phyloP scores from a whole-genome alignment of 1,140 invertebrate species.

The Formica selysi region DNA sequence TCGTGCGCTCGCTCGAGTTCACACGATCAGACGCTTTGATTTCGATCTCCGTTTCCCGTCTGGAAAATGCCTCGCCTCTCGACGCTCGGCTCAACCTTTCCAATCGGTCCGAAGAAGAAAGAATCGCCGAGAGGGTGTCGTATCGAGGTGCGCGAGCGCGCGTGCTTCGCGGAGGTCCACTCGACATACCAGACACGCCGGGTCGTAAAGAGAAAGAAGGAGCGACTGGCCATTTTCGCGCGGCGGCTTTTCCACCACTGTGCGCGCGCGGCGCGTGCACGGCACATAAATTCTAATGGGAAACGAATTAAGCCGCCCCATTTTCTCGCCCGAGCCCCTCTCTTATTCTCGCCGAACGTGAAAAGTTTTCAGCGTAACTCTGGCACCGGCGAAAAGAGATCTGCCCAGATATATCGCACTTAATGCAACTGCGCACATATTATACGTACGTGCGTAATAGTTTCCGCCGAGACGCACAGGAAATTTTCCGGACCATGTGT shows the following conservation, averaged over 20 bases:
- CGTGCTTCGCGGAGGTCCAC: constrained; percentile 53
- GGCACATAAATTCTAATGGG: constrained; percentile 68
- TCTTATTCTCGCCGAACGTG: constrained; percentile 60
- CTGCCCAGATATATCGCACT: constrained; percentile 42
- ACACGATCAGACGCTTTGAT: constrained; percentile 73
- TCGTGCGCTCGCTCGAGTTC: constrained; percentile 72
- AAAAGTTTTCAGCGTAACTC: constrained; percentile 57
- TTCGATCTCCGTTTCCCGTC: constrained; percentile 62
- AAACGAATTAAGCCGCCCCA: constrained; percentile 64
- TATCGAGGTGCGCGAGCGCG: constrained; percentile 39
- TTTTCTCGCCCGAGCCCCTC: constrained; percentile 47
- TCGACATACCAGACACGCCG: constrained; percentile 46
- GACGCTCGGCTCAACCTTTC: constrained; percentile 44
- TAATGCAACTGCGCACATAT: constrained; percentile 43
- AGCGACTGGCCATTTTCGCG: constrained; percentile 26
- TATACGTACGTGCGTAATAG: constrained; percentile 39
- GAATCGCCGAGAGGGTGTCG: constrained; percentile 54
- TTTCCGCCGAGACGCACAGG: background rate
- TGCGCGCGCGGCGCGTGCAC: constrained; percentile 34
- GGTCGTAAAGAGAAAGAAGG: constrained; percentile 39
- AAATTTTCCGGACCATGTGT: constrained; percentile 39
- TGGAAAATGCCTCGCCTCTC: constrained; percentile 64
- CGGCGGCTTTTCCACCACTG: constrained; percentile 26
- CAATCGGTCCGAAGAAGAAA: constrained; percentile 59
- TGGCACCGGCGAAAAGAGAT: constrained; percentile 30